Evolutionary conservation across 2,797 vertebrate species (phyloP), one percentile per base, ranked within the genome.

Genomic region (Artibeus lituratus): DNA sequence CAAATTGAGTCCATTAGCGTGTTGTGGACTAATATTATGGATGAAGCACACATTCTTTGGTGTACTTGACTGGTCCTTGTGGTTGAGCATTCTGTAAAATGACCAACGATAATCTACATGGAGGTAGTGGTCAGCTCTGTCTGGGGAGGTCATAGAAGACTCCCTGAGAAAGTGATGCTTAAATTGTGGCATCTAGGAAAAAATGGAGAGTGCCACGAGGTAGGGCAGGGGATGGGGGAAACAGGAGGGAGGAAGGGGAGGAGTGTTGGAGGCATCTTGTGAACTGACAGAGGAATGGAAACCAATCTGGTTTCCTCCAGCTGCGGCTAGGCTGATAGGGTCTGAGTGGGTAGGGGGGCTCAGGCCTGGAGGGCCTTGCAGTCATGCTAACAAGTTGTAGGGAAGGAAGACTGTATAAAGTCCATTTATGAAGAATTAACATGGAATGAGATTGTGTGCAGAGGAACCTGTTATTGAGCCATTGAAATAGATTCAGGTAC

Each of bases 51-150:
- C 0, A 0, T 22, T 76, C 53, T 72, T 32, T 18, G 18, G 59
- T 1, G 0, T 26, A 6, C 42, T 21, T 19, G 53, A 2, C 62
- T 7, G 24, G 14, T 72, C 24, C 62, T 35, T 3, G 0, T 39
- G 32, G 35, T 6, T n/a, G 70, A 72, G 59, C 53, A n/a, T 39
- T 37, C 18, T 9, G 35, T 26, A 15, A 55, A 78, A 78, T 7
- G 44, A 92, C 51, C 53, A 14, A 11, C 44, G 6, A 9, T 19
- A 32, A 44, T 37, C 29, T 21, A 32, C 10, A 1, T 10, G 44
- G 85, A 62, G 7, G 32, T n/a, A 44, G 59, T 10, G 24, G 29
- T 44, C 85, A 65, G 0, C 53, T 86, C 14, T 14, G 10, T 37
- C 82, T 19, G 10, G 53, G 53, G 18, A 53, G 3, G 53, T 65